Evolutionary conservation across 1,140 invertebrate species (phyloP), one percentile per base, ranked within the genome.

Genomic region (Linepithema humile): DNA sequence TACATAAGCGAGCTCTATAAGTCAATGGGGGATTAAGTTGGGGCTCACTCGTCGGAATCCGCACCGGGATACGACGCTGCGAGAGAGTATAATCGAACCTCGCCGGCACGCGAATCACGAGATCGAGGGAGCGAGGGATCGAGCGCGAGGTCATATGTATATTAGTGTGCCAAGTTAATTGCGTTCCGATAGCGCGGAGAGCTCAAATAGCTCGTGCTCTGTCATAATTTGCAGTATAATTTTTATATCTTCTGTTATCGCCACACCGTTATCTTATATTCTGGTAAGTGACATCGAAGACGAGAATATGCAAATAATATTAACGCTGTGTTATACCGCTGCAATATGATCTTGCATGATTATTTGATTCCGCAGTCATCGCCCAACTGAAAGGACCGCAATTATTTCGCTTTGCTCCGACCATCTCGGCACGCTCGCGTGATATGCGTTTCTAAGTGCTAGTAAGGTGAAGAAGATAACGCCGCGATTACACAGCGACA

Each of bases 11-110:
- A 89, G 85, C 85, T 84, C 90, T 84, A 91, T 91, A 91, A 91
- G 88, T 91, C 91, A 91, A 89, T 86, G 64, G 83, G 85, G 91
- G 90, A 91, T 91, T 91, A 91, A 91, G 88, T 88, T 86, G 82
- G 85, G 67, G 50, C 43, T 82, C 72, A 72, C 69, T 87, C 62
- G 50, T 45, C 72, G n/a, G 65, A 40, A 26, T 74, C 15, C 48
- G 62, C 23, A 1, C 50, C 20, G 50, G 50, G 29, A 65, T 70
- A 69, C 60, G 65, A 75, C 69, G 69, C 67, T 45, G 35, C 75
- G 48, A n/a, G 35, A n/a, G 43, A 10, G 40, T 40, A 75, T 10
- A 43, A 65, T 67, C 84, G 55, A 60, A 43, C 4, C 48, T 45
- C 70, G 53, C 35, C 35, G 32, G 72, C 55, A 45, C 29, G 53